These are phyloP conservation scores for Tenthredo mesomela DNA, from an alignment of 2,888 invertebrate species.

Conservation along the genomic window DNA sequence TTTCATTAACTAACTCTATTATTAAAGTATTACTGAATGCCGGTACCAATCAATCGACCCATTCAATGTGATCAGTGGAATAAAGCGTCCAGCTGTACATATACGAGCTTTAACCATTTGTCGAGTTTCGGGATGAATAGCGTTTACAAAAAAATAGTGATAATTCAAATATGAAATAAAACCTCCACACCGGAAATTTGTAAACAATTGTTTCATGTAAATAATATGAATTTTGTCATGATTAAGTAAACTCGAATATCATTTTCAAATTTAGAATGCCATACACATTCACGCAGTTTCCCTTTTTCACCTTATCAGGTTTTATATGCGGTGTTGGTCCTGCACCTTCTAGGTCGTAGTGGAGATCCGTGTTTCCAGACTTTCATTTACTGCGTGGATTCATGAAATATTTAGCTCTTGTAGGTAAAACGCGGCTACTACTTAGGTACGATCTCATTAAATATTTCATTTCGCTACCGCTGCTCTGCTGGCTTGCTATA, in stretches of 20 bases:
- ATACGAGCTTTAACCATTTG: not conserved
- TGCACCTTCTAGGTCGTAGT: not conserved
- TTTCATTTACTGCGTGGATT: not conserved
- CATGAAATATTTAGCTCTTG: not conserved
- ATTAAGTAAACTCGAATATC: not conserved
- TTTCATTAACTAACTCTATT: constrained; percentile 29
- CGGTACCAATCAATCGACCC: constrained; percentile 17
- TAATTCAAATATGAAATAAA: not conserved
- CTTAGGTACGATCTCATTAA: not conserved
- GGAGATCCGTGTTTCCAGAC: not conserved
- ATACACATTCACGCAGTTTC: not conserved
- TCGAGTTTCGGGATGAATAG: not conserved
- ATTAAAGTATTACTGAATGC: constrained; percentile 6
- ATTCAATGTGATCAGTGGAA: constrained; percentile 16
- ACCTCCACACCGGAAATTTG: not conserved
- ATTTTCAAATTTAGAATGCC: not conserved
- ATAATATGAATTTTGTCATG: not conserved
- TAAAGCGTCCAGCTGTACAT: too few species aligned
- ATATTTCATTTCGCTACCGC: constrained; percentile 19
- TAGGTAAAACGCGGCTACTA: not conserved
- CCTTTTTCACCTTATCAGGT: not conserved
- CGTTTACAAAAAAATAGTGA: not conserved
- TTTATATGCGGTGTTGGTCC: not conserved
- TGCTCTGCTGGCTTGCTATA: not conserved
- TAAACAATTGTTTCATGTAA: too few species aligned